Evolutionary conservation across 2,113 vertebrate genomes (phyloP).

Genomic region (Romanogobio albipinnatus): DNA sequence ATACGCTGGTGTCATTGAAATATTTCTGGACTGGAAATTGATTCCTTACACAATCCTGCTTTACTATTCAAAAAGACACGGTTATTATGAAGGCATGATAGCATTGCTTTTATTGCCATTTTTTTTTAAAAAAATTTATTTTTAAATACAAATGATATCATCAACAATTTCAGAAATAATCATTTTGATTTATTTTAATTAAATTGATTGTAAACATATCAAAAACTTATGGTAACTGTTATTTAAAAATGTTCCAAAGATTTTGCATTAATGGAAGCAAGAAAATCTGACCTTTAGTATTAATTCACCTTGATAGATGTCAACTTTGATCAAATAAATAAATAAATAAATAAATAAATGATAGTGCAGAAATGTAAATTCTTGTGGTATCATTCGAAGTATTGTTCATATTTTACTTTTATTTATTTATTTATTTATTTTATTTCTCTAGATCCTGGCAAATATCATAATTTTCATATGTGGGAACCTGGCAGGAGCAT

Average conservation of each 20-base stretch:
- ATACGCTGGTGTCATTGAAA: constrained; percentile 4
- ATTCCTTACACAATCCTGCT: not conserved
- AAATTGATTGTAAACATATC: not conserved
- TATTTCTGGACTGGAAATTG: constrained; percentile 25
- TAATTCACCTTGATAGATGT: not conserved
- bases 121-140: no score
- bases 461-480: constrained; percentile 96
- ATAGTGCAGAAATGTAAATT: not conserved
- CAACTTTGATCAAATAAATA: not conserved
- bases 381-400: not conserved
- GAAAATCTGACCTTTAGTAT: not conserved
- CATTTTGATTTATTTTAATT: not conserved
- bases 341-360: not conserved
- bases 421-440: not conserved
- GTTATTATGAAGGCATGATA: not conserved
- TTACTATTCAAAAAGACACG: not conserved
- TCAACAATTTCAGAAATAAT: not conserved
- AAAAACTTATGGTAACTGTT: not conserved
- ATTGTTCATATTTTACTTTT: not conserved
- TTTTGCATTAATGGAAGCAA: not conserved
- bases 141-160: not conserved
- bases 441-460: constrained; percentile 85
- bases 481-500: constrained; percentile 93
- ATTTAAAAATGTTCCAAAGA: no score
- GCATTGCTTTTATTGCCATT: no score